phyloP scores from a whole-genome alignment of 2,113 vertebrate species.

The Eleginops maclovinus region DNA sequence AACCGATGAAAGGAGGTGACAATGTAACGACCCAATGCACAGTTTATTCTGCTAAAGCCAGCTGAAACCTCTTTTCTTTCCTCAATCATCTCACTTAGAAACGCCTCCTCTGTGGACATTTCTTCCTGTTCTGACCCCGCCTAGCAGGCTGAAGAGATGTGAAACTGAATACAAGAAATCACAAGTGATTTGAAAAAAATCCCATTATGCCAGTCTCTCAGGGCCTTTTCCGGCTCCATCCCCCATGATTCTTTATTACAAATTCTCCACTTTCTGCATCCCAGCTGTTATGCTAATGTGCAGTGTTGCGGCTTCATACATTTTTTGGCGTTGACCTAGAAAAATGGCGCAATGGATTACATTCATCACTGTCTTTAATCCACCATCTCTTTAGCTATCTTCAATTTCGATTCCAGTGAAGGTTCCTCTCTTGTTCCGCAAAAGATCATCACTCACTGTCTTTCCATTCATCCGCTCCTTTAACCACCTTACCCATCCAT shows the following conservation, averaged over 20 bases:
- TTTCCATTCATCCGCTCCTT: constrained; percentile 24
- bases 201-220: neutral
- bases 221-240: neutral
- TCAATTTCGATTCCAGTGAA: constrained; percentile 26
- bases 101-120: neutral
- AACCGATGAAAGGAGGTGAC: constrained; percentile 48
- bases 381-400: constrained; percentile 17
- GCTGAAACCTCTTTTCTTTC: neutral
- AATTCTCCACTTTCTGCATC: constrained; percentile 8
- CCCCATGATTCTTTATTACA: neutral
- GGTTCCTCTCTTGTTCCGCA: constrained; percentile 37
- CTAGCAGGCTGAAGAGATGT: constrained; percentile 21
- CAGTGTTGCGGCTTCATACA: neutral
- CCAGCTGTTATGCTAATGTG: constrained; percentile 31
- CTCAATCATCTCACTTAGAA: constrained; percentile 20
- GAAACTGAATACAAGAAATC: constrained; percentile 14
- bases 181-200: neutral
- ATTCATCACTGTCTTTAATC: constrained; percentile 49
- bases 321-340: constrained; percentile 34
- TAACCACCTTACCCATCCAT: constrained; percentile 12
- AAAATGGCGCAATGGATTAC: constrained; percentile 34
- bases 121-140: neutral
- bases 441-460: constrained; percentile 46
- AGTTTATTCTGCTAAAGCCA: constrained; percentile 19
- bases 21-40: constrained; percentile 7